These are phyloP conservation scores for Empidonax alnorum DNA, from an alignment of 2,113 vertebrate genomes.

Conservation along the genomic window DNA sequence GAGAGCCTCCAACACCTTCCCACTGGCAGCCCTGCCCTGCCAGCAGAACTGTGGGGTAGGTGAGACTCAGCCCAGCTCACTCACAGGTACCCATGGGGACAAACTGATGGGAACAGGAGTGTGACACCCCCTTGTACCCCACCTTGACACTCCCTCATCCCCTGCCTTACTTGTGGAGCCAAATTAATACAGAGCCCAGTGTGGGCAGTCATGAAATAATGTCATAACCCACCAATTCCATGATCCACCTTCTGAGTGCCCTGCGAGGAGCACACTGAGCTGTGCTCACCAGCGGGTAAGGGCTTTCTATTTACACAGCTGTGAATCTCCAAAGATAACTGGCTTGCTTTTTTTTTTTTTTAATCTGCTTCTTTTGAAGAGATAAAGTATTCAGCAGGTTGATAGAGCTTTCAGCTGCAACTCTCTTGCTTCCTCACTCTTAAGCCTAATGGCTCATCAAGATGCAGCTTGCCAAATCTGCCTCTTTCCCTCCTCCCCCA, in stretches of 20 bases:
- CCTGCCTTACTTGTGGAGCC: not conserved
- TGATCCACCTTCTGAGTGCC: not conserved
- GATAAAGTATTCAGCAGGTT: not conserved
- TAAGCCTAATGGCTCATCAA: not conserved
- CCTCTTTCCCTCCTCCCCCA: not conserved
- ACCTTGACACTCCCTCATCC: not conserved
- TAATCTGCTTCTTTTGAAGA: not conserved
- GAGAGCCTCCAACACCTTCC: too few relatives aligned
- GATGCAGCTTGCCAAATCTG: not conserved
- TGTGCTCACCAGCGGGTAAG: not conserved
- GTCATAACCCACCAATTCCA: not conserved
- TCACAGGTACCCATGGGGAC: accelerated
- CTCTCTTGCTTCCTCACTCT: not conserved
- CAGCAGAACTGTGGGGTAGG: accelerated
- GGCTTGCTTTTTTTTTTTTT: not conserved
- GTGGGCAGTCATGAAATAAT: not conserved
- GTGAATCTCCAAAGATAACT: not conserved
- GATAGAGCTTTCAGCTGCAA: conserved; percentile 3
- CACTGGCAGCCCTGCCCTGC: not conserved
- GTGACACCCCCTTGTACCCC: not conserved
- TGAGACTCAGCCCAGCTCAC: not conserved
- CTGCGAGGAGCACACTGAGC: not conserved
- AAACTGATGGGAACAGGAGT: too few relatives aligned
- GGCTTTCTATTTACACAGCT: not conserved
- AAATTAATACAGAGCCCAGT: accelerated